Conservation (phyloP, 23 tunicate genomes). For the Oikopleura albicans region DNA sequence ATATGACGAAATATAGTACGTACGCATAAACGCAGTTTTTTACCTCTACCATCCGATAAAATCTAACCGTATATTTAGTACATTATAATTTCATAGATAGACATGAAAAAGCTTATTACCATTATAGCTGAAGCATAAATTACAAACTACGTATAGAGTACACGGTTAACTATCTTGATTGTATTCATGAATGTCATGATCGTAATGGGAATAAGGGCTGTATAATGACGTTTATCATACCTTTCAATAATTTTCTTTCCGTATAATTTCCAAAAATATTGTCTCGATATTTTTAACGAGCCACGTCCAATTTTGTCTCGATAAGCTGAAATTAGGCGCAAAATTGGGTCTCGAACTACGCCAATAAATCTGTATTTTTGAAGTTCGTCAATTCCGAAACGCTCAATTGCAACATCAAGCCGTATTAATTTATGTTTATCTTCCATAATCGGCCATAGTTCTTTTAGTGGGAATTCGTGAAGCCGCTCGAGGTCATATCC, state of each 20-base stretch:
- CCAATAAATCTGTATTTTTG: not conserved
- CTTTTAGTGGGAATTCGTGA: not conserved
- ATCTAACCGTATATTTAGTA: too few relatives aligned
- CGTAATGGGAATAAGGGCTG: not conserved
- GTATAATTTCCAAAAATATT: not conserved
- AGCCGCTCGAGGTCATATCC: too few relatives aligned
- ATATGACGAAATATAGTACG: too few relatives aligned
- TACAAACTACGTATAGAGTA: too few relatives aligned
- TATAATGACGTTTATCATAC: not conserved
- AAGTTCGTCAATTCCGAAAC: not conserved
- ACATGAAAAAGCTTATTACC: too few relatives aligned
- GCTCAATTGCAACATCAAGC: not conserved
- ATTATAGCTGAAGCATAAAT: too few relatives aligned
- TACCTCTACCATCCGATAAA: too few relatives aligned
- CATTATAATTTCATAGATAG: too few relatives aligned
- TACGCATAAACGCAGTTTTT: too few relatives aligned
- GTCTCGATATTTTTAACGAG: not conserved
- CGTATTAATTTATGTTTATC: not conserved
- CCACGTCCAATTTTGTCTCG: not conserved
- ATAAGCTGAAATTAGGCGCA: not conserved
- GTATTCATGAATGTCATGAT: too few relatives aligned
- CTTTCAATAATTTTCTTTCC: not conserved
- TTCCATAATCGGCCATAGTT: not conserved
- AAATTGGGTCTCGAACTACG: not conserved
- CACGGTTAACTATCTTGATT: too few relatives aligned